A percentile compares a stretch with the other conserved stretches of the same genome.
Conservation (phyloP, 2,888 invertebrate genomes). For the Synergus gifuensis region DNA sequence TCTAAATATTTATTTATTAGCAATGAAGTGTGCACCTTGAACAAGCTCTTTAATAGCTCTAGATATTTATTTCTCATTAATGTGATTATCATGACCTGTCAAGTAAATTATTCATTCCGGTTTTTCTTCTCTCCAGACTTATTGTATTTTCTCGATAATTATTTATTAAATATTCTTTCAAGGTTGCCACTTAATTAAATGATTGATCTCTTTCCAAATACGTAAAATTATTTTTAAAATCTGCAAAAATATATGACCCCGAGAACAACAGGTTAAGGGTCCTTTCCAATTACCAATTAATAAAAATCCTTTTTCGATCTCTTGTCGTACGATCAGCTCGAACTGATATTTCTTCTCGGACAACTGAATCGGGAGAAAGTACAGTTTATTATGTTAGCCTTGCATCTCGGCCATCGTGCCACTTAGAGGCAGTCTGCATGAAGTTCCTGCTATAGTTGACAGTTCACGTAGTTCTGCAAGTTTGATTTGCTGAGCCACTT, state of each 20-base stretch:
- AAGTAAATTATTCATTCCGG: neutral
- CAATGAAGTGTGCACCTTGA: neutral
- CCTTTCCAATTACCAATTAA: neutral
- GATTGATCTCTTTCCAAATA: neutral
- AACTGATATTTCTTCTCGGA: conserved; percentile 19
- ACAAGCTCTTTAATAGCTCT: conserved; percentile 1
- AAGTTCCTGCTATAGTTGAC: conserved; percentile 44
- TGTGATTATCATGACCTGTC: conserved; percentile 8
- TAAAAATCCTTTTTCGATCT: neutral
- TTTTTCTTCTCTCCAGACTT: neutral
- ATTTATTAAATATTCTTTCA: too few species aligned
- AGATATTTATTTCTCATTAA: neutral
- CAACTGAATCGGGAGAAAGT: conserved; percentile 68
- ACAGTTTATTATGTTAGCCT: conserved; percentile 72
- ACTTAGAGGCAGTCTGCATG: conserved; percentile 62
- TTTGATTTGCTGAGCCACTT: conserved; percentile 27
- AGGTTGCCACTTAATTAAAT: neutral
- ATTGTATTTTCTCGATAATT: neutral
- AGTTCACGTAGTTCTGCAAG: conserved; percentile 35
- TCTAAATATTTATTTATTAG: conserved; percentile 26
- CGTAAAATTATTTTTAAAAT: neutral
- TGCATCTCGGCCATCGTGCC: conserved; percentile 73
- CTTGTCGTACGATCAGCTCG: neutral
- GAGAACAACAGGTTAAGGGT: neutral
- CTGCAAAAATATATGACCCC: neutral